Evolutionary conservation across 1,140 invertebrate species (phyloP).

Genomic region (Asbolus verrucosus): DNA sequence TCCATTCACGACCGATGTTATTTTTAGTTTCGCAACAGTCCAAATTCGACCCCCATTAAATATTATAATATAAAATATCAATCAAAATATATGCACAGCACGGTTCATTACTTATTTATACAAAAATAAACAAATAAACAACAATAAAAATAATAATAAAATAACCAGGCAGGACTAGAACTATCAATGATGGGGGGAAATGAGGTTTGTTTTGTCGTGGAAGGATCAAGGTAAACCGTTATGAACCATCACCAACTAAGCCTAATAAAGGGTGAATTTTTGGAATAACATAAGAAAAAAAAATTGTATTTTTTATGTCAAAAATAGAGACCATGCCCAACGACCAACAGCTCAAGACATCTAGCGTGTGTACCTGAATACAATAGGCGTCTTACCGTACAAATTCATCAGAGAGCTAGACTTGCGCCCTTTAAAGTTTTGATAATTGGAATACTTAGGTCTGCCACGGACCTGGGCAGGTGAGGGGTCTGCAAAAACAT

Average conservation of each 20-base stretch:
- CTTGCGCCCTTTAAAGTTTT: conserved; percentile 89
- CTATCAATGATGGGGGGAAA: conserved; percentile 7
- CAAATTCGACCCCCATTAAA: conserved; percentile 9
- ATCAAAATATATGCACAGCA: conserved; percentile 31
- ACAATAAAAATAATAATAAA: conserved; percentile 9
- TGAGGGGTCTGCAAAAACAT: conserved; percentile 71
- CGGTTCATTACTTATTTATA: conserved; percentile 31
- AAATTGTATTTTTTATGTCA: not conserved
- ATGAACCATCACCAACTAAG: conserved; percentile 38
- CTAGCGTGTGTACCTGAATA: conserved; percentile 52
- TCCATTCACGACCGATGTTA: no score
- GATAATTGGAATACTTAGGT: conserved; percentile 85
- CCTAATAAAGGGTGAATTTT: conserved; percentile 12
- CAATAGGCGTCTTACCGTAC: conserved; percentile 81
- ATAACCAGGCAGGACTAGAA: conserved; percentile 35
- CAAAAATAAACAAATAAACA: conserved; percentile 11
- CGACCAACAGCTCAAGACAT: conserved; percentile 60
- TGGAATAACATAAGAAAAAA: conserved; percentile 15
- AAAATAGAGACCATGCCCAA: conserved; percentile 56
- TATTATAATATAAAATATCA: not conserved
- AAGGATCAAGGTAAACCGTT: conserved; percentile 5
- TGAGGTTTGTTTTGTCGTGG: not conserved
- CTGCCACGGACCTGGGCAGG: conserved; percentile 80
- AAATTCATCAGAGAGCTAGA: conserved; percentile 94
- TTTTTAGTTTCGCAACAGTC: not conserved